phyloP scores from a whole-genome alignment of 1,140 invertebrate species.

The Zaprionus davidi region DNA sequence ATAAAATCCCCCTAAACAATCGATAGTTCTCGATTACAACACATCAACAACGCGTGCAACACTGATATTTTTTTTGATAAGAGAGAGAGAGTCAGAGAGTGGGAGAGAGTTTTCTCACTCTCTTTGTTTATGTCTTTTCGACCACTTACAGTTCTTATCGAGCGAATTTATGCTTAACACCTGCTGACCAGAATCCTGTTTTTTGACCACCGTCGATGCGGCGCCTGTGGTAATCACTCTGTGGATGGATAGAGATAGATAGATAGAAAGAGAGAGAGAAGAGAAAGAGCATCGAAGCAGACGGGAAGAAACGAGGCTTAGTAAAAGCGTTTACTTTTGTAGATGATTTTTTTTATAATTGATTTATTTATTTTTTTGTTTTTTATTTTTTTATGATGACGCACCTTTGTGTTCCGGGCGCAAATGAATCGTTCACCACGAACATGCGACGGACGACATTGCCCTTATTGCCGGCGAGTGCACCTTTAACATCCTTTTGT shows the following conservation, averaged over 20 bases:
- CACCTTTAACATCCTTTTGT: conserved; percentile 83
- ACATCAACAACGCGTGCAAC: conserved; percentile 76
- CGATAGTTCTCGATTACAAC: conserved; percentile 56
- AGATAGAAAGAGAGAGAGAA: conserved; percentile 24
- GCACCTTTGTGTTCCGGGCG: conserved; percentile 81
- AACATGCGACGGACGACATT: conserved; percentile 84
- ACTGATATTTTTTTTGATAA: conserved; percentile 49
- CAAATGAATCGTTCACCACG: conserved; percentile 83
- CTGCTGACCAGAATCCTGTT: conserved; percentile 80
- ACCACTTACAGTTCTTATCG: conserved; percentile 84
- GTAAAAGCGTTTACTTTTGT: conserved; percentile 34
- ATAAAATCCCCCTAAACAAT: conserved; percentile 59
- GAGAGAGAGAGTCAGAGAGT: not conserved
- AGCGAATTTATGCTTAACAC: conserved; percentile 79
- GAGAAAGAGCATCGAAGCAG: conserved; percentile 43
- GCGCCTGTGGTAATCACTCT: conserved; percentile 81
- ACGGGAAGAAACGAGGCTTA: conserved; percentile 49
- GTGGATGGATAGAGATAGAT: conserved; percentile 36
- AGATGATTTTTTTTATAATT: conserved; percentile 6
- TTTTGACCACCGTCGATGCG: conserved; percentile 77
- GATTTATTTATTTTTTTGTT: conserved; percentile 14
- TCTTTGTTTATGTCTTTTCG: conserved; percentile 10
- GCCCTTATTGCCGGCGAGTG: conserved; percentile 76
- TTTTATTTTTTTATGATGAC: conserved; percentile 40
- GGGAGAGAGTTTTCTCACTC: conserved; percentile 7